Evolutionary conservation across 2,888 invertebrate genomes (phyloP), one percentile per base, ranked within the genome.

Genomic region (Crocallis elinguaria): DNA sequence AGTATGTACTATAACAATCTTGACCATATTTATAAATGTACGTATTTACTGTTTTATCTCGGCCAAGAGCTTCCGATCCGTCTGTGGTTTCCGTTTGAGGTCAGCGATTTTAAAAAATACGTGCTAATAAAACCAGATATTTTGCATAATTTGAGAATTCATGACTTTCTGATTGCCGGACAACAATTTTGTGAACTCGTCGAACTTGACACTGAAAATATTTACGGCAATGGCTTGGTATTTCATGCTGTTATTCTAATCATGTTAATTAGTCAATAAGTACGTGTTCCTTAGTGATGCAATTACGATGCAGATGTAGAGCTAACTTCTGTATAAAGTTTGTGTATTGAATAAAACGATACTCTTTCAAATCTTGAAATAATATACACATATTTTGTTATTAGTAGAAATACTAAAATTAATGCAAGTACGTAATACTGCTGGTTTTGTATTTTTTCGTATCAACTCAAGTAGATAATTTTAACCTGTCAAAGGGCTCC

Each of bases 91-190:
- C 52, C 37, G 32, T 23, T 41, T 53, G 45, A 52, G 64, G 62
- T 62, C 58, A 64, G 57, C 30, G 56, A 19, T 55, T 41, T 49
- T 21, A 49, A 51, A 50, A 50, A 49, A 60, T 57, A 43, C 51
- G 60, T 60, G 60, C 43, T 49, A 56, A 62, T 55, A 42, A 46
- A 56, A 44, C 43, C 42, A 32, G 45, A 43, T 53, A 33, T 59
- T 64, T 55, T 55, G 51, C 59, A 60, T 54, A 50, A 48, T 53
- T 35, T 12, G 30, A 35, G 27, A 57, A 57, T 62, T 54, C 52
- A 57, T 48, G 42, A 27, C 48, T 13, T 42, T 43, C 43, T 38
- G 43, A 48, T 48, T 38, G 37, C 13, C 38, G 6, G 37, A 50
- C 53, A 41, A 33, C 23, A 25, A 45, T 35, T 35, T 33, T 2